Conservation (phyloP, 2,797 vertebrate genomes). For the Hemitrygon akajei region DNA sequence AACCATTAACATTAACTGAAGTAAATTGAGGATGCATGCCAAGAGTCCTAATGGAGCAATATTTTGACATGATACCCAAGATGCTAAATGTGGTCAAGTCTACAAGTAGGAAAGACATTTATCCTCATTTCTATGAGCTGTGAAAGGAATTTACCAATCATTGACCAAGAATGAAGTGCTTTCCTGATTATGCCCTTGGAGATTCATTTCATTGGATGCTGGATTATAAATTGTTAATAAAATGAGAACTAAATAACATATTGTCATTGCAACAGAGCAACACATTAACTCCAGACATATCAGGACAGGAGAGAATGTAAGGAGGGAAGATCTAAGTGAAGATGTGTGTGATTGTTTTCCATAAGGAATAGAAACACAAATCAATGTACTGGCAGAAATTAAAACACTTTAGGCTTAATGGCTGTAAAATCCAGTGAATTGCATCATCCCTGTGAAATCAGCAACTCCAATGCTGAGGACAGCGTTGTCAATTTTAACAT, state of each 20-base stretch:
- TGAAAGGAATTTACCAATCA: neutral
- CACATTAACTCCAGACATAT: neutral
- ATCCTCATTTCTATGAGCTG: neutral
- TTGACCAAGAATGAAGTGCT: neutral
- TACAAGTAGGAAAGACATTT: neutral
- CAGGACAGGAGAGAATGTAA: neutral
- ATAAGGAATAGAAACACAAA: neutral
- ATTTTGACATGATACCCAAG: neutral
- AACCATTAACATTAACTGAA: neutral
- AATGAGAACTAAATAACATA: neutral
- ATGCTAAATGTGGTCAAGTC: neutral
- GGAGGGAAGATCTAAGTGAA: neutral
- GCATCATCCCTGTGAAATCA: neutral
- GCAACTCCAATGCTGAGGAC: neutral
- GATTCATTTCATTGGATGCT: neutral
- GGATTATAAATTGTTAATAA: neutral
- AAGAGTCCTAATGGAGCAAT: neutral
- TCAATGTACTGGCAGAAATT: neutral
- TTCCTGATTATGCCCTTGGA: neutral
- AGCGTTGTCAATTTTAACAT: neutral
- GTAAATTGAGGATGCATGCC: neutral
- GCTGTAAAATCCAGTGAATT: neutral
- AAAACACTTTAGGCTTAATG: neutral
- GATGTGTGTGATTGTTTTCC: neutral
- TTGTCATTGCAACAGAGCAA: neutral